Base-by-base conservation (phyloP, 2,113 vertebrate species). In the Sander vitreus region DNA sequence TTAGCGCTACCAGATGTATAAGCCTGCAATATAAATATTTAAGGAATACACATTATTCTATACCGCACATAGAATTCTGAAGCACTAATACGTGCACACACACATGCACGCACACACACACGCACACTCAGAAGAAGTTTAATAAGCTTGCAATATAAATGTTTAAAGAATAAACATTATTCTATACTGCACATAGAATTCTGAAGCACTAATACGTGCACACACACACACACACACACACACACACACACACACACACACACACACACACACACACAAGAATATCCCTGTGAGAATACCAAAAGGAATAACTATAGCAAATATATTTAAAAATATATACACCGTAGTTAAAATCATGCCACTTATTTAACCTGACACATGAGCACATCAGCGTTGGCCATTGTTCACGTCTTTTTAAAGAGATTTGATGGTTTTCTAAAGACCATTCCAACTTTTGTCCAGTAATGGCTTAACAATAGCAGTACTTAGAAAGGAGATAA, bases 61-160 rank as follows among this genome's bases (percentile, higher is more conserved):
- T 82, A 64, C 50, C 65, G 33, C 14, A 7, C 5, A 25, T 50
- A 9, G 16, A 30, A 78, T 76, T 73, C 68, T 58, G 47, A 57
- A 21, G 43, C 48, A 30, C 6, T 11, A 27, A 3, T 11, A 33
- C 57, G 7, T 1, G 13, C 21, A 30, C 54, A 45, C 15, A 13
- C 8, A 23, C 16, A 36, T 27, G 36, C 30, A 23, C 13, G 21
- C 68, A 66, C 39, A 59, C 59, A 57, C 48, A 53, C 47, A 36
- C 45, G 18, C 16, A 36, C 45, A 18, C 13, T n/a, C 67, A 66
- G 3, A 30, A 30, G 30, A 30, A 51, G 84, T 90, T 90, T 87
- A 90, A 90, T 90, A 91, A 87, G 16, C 2, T 3, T 6, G 30
- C 14, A 65, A 68, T 71, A 87, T 88, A 43, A 88, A 90, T 85